Percentiles rank a stretch among this genome's conserved stretches.
These are phyloP conservation scores for Labrus mixtus DNA, from an alignment of 2,113 vertebrate genomes.

Conservation along the genomic window DNA sequence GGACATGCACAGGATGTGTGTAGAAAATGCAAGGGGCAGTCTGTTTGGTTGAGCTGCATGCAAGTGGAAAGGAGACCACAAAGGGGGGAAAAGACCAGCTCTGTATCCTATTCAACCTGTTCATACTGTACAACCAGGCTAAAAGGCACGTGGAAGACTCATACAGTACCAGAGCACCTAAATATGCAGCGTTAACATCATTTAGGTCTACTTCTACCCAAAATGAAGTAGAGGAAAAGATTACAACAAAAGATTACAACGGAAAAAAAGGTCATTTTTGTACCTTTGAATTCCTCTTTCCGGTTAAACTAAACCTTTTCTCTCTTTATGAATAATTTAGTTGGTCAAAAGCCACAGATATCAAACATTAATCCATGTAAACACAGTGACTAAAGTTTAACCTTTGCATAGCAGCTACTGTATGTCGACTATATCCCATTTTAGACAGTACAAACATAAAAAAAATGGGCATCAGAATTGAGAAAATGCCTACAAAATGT, in stretches of 20 bases:
- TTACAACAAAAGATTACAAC: not conserved
- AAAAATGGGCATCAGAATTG: not conserved
- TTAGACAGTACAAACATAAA: not conserved
- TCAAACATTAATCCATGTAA: slow-evolving; percentile 22
- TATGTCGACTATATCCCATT: slow-evolving; percentile 4
- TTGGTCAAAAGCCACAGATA: slow-evolving; percentile 27
- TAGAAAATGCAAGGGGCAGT: slow-evolving; percentile 80
- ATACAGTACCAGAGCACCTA: slow-evolving; percentile 6
- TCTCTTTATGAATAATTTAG: slow-evolving; percentile 30
- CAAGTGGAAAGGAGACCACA: slow-evolving; percentile 74
- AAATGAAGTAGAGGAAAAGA: not conserved
- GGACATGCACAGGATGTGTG: slow-evolving; percentile 84
- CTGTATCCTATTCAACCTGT: not conserved
- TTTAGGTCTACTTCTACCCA: slow-evolving; percentile 20
- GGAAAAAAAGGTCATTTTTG: not conserved
- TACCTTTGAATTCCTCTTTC: slow-evolving; percentile 14
- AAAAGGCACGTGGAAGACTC: slow-evolving; percentile 45
- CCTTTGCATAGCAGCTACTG: not conserved
- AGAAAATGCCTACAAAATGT: too few relatives aligned
- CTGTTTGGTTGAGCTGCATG: slow-evolving; percentile 81
- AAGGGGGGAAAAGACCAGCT: slow-evolving; percentile 27
- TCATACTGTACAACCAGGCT: not conserved
- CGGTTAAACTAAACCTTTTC: slow-evolving; percentile 16
- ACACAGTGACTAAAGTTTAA: slow-evolving; percentile 18
- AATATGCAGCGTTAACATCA: not conserved